Percentiles rank a stretch among this genome's conserved stretches.
These are phyloP conservation scores for Anoncus sp. DNA, from an alignment of 2,888 invertebrate genomes.

Conservation along the genomic window DNA sequence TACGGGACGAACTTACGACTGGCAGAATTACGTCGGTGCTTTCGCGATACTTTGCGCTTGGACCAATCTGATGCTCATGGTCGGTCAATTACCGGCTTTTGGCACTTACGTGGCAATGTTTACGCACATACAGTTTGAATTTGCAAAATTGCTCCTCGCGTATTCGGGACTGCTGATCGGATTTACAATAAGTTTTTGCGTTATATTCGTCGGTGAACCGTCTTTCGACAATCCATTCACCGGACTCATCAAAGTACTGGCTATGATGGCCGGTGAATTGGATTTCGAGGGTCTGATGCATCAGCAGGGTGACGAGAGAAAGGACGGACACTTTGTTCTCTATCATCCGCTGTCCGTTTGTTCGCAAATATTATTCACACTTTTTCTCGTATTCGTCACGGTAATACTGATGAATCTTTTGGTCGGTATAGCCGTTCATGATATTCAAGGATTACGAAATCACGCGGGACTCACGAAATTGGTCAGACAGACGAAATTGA, in stretches of 20 bases:
- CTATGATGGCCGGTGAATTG: conserved; percentile 82
- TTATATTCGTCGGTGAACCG: conserved; percentile 81
- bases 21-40: conserved; percentile 82
- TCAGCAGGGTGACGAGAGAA: conserved; percentile 71
- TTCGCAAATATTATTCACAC: conserved; percentile 80
- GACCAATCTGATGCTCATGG: conserved; percentile 83
- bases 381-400: conserved; percentile 82
- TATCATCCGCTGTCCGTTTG: conserved; percentile 80
- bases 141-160: conserved; percentile 81
- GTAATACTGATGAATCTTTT: conserved; percentile 82
- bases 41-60: conserved; percentile 82
- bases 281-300: conserved; percentile 81
- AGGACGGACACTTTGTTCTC: conserved; percentile 76
- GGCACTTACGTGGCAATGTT: conserved; percentile 84
- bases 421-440: conserved; percentile 82
- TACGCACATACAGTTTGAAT: conserved; percentile 82
- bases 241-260: conserved; percentile 80
- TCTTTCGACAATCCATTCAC: conserved; percentile 81
- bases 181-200: conserved; percentile 83
- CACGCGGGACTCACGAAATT: conserved; percentile 84
- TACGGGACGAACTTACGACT: conserved; percentile 79
- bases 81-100: conserved; percentile 83
- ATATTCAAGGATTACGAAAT: conserved; percentile 83
- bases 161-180: conserved; percentile 83
- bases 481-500: conserved; percentile 83